Conservation (phyloP, 1,140 invertebrate species). For the Drosophila pachea region DNA sequence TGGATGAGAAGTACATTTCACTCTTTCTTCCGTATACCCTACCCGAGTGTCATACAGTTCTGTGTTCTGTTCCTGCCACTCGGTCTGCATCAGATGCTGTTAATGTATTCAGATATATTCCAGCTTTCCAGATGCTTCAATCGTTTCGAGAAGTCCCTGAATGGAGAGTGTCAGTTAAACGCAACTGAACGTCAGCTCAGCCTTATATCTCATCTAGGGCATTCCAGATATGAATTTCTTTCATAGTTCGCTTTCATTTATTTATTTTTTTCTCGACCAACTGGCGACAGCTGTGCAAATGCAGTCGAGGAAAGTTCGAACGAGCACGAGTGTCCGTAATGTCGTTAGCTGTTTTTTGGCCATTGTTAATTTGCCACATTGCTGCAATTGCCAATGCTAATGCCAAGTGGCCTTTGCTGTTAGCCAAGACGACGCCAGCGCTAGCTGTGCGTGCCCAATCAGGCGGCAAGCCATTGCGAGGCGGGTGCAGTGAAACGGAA, state of each 20-base stretch:
- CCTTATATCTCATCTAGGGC: too few species aligned
- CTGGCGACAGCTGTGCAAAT: constrained; percentile 42
- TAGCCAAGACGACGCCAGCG: constrained; percentile 11
- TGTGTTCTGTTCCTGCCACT: too few species aligned
- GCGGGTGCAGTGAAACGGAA: constrained; percentile 56
- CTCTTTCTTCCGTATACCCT: constrained; percentile 34
- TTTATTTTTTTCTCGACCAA: not conserved
- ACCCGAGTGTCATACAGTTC: not conserved
- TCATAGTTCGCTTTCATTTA: constrained; percentile 9
- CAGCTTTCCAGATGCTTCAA: too few species aligned
- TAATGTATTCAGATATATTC: too few species aligned
- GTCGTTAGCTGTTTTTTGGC: constrained; percentile 27
- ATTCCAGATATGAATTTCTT: not conserved
- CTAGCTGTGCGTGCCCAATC: constrained; percentile 39
- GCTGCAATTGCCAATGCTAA: constrained; percentile 38
- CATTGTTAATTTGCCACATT: constrained; percentile 38
- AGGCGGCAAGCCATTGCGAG: constrained; percentile 49
- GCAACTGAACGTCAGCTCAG: too few species aligned
- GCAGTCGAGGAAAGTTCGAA: constrained; percentile 32
- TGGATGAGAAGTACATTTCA: constrained; percentile 50
- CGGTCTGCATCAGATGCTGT: too few species aligned
- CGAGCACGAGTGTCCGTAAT: constrained; percentile 26
- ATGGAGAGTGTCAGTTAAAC: too few species aligned
- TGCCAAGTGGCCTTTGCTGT: constrained; percentile 29
- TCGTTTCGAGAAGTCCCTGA: too few species aligned